phyloP scores from a whole-genome alignment of 2,113 vertebrate species.

The Xiphias gladius region DNA sequence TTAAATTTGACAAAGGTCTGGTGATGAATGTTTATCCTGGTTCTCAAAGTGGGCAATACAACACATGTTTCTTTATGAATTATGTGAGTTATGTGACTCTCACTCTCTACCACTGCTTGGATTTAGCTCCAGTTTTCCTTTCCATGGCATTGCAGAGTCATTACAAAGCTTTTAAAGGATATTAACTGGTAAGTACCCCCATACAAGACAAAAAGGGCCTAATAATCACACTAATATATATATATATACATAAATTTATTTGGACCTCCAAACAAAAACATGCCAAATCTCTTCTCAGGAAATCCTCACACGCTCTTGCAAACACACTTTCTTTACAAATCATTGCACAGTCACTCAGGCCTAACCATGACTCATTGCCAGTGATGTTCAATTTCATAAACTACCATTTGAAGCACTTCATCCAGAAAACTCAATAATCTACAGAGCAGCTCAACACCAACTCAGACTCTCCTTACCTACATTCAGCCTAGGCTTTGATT shows the following conservation, averaged over 20 bases:
- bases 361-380: slow-evolving; percentile 19
- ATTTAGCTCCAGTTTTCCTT: slow-evolving; percentile 46
- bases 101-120: slow-evolving; percentile 33
- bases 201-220: slow-evolving; percentile 1
- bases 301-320: neutral
- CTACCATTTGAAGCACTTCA: slow-evolving; percentile 18
- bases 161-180: slow-evolving; percentile 53
- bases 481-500: neutral
- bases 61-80: slow-evolving; percentile 39
- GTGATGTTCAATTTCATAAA: slow-evolving; percentile 23
- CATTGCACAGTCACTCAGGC: slow-evolving; percentile 27
- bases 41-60: slow-evolving; percentile 27
- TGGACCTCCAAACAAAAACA: neutral
- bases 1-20: slow-evolving; percentile 38
- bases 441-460: slow-evolving; percentile 1
- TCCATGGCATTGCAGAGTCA: slow-evolving; percentile 34
- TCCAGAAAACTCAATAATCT: slow-evolving; percentile 26
- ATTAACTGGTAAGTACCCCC: slow-evolving; percentile 20
- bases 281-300: neutral
- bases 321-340: slow-evolving; percentile 18
- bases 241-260: neutral
- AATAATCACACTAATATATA: slow-evolving; percentile 11
- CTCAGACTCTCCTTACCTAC: neutral
- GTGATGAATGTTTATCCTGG: slow-evolving; percentile 36
- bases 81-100: slow-evolving; percentile 34